Conservation (phyloP, 2,113 vertebrate species). For the Cyphomyrus discorhynchus region DNA sequence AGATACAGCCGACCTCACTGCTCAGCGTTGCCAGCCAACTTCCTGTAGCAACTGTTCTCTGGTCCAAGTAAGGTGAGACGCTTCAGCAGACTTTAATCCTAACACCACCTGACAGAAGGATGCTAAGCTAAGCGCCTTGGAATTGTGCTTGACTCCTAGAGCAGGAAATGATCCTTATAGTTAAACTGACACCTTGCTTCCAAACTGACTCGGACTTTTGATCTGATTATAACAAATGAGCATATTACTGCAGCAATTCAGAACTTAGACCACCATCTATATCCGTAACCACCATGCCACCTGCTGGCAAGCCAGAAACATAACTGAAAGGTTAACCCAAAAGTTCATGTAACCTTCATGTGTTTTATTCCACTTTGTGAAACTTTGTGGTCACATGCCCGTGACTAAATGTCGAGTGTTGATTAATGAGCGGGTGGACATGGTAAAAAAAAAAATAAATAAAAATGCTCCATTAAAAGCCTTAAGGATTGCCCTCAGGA, state of each 20-base stretch:
- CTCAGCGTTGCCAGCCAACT: not conserved
- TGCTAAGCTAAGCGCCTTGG: not conserved
- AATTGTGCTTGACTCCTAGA: not conserved
- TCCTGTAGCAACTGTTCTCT: not conserved
- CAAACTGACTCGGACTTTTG: not conserved
- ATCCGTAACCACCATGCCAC: not conserved
- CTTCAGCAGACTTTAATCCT: not conserved
- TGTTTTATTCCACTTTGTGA: not conserved
- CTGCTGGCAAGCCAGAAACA: not conserved
- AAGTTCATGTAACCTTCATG: not conserved
- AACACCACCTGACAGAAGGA: not conserved
- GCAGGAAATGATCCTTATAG: not conserved
- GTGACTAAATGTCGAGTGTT: not conserved
- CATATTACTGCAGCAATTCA: not conserved
- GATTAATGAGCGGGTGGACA: not conserved
- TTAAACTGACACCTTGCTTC: not conserved
- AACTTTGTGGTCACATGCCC: not conserved
- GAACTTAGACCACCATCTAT: not conserved
- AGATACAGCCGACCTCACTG: not conserved
- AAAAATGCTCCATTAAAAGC: not conserved
- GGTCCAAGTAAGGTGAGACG: not conserved
- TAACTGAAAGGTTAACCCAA: not conserved
- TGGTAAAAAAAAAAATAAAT: not conserved
- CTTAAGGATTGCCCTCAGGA: not conserved
- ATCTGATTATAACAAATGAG: not conserved